A percentile compares a stretch with the other conserved stretches of the same genome.
phyloP scores from a whole-genome alignment of 2,113 vertebrate genomes.

The Semnornis frantzii region DNA sequence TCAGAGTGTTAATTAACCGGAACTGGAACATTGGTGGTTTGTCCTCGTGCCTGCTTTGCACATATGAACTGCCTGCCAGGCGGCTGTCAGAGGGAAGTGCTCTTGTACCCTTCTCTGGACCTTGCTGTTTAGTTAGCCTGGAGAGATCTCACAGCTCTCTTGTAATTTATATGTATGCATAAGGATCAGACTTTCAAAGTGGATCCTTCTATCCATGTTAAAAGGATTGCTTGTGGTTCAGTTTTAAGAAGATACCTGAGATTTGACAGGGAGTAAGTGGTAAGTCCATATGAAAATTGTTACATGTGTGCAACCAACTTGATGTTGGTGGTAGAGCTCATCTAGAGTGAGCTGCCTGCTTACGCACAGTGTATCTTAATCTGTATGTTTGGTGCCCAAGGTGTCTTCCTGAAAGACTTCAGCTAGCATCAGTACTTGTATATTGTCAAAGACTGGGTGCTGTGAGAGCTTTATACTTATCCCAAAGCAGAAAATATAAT shows the following conservation, averaged over 20 bases:
- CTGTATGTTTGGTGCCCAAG: not conserved
- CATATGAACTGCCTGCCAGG: not conserved
- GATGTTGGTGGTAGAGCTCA: not conserved
- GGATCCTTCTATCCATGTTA: not conserved
- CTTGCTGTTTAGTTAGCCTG: not conserved
- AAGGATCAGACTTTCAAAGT: not conserved
- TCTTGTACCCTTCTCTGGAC: not conserved
- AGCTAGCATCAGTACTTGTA: not conserved
- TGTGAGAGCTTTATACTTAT: not conserved
- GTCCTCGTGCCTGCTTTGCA: not conserved
- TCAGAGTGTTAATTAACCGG: not conserved
- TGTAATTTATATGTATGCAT: not conserved
- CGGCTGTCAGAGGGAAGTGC: not conserved
- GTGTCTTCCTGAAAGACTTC: not conserved
- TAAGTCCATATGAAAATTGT: not conserved
- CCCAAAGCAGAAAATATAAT: not conserved
- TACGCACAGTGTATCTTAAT: not conserved
- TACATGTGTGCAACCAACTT: accelerated
- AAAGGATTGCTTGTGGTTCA: not conserved
- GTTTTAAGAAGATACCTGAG: not conserved
- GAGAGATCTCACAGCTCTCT: not conserved
- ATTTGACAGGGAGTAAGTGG: too few relatives aligned
- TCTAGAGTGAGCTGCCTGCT: accelerated
- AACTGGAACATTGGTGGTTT: not conserved
- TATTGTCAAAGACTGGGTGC: not conserved